phyloP scores from a whole-genome alignment of 2,113 vertebrate genomes.

The Manacus vitellinus region DNA sequence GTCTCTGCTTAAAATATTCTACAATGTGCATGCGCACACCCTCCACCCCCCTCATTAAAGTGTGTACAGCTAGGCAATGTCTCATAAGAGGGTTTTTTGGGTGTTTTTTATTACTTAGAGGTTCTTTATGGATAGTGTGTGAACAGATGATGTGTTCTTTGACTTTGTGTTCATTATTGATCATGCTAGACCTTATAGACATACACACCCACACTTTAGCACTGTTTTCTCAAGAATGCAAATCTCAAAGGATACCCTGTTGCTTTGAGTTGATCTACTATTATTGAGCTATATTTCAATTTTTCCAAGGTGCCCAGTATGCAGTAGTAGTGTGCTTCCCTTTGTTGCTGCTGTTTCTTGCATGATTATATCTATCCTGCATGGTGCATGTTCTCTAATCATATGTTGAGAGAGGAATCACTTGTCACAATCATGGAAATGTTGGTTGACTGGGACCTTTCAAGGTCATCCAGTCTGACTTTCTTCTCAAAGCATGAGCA shows the following conservation, averaged over 20 bases:
- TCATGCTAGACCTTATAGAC: not conserved
- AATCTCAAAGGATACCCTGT: not conserved
- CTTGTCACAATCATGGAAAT: not conserved
- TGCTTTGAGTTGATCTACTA: not conserved
- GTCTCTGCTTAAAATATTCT: not conserved
- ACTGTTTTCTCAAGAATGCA: not conserved
- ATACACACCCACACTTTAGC: fast-evolving
- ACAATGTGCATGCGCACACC: too few species aligned
- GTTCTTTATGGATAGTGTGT: not conserved
- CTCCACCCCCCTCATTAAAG: not conserved
- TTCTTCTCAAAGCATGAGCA: not conserved
- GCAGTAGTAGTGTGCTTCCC: not conserved
- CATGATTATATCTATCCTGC: not conserved
- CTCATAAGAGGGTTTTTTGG: not conserved
- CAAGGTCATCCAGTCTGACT: not conserved
- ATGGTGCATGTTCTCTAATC: not conserved
- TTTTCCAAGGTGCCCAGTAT: not conserved
- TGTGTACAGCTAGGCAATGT: not conserved
- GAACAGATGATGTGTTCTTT: not conserved
- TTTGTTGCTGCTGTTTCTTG: not conserved
- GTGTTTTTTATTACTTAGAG: not conserved
- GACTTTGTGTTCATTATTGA: not conserved
- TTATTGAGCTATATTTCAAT: not conserved
- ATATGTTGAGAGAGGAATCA: not conserved
- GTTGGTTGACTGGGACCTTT: not conserved